Conservation (phyloP, 2,113 vertebrate genomes). For the Nannobrachium achirus region DNA sequence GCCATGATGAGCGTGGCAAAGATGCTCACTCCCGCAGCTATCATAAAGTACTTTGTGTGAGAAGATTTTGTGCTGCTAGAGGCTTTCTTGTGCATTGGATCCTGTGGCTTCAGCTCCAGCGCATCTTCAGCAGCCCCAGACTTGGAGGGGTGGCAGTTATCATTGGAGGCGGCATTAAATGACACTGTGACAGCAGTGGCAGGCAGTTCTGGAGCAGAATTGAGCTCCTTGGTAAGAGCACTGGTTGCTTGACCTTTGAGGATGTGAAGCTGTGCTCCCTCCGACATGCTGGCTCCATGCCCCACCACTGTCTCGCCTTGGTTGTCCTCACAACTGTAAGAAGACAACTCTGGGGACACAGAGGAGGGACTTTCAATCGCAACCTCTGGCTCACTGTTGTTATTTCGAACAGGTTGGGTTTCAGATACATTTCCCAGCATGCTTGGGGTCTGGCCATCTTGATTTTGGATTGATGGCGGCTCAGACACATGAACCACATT, state of each 20-base stretch:
- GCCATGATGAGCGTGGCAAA: constrained; percentile 60
- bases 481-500: constrained; percentile 31
- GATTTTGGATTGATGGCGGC: constrained; percentile 58
- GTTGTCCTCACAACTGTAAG: not conserved
- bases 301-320: not conserved
- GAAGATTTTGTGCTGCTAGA: not conserved
- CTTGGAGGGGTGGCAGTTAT: constrained; percentile 4
- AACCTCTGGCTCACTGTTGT: not conserved
- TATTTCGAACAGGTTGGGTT: not conserved
- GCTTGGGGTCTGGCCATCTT: constrained; percentile 35
- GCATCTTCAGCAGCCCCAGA: not conserved
- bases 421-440: constrained; percentile 2
- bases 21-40: constrained; percentile 60
- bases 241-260: constrained; percentile 34
- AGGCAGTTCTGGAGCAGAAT: not conserved
- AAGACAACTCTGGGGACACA: not conserved
- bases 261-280: not conserved
- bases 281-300: not conserved
- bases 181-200: not conserved
- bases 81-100: not conserved
- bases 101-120: not conserved
- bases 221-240: constrained; percentile 6
- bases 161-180: not conserved
- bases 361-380: not conserved
- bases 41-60: constrained; percentile 53